Evolutionary conservation across 2,888 invertebrate genomes (phyloP).

Genomic region (Embidobia sp.): DNA sequence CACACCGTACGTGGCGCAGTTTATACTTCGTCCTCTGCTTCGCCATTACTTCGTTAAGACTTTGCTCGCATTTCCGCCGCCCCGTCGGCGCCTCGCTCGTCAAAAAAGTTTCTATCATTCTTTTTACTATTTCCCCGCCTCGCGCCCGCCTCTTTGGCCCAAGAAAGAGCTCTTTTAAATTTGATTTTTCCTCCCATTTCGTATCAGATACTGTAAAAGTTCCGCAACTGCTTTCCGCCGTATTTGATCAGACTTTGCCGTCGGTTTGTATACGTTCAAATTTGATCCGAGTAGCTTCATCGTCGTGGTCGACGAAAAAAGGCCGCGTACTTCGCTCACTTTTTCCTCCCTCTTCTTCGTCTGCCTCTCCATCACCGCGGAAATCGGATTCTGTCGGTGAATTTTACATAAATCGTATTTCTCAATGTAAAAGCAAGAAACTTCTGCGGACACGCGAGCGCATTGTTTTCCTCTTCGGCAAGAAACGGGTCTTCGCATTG

Average conservation of each 20-base stretch:
- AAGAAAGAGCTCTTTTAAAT: constrained; percentile 52
- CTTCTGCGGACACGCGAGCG: constrained; percentile 17
- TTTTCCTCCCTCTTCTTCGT: background rate
- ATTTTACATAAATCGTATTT: constrained; percentile 51
- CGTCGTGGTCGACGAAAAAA: constrained; percentile 20
- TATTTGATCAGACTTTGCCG: constrained; percentile 57
- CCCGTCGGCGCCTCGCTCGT: background rate
- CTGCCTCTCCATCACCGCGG: background rate
- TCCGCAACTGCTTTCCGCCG: constrained; percentile 51
- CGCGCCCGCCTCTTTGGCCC: too few species aligned
- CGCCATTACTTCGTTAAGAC: constrained; percentile 58
- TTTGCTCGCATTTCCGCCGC: constrained; percentile 10
- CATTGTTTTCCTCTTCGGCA: constrained; percentile 37
- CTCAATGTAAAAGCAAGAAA: constrained; percentile 29
- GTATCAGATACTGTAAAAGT: constrained; percentile 55
- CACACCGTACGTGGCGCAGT: constrained; percentile 44
- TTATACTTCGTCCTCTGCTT: constrained; percentile 28
- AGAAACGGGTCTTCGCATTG: too few species aligned
- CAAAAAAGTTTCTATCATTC: constrained; percentile 29
- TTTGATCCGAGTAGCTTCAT: constrained; percentile 49
- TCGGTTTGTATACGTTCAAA: constrained; percentile 55
- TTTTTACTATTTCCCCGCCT: constrained; percentile 16
- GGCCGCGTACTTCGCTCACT: background rate
- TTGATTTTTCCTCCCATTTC: constrained; percentile 57
- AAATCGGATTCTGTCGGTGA: constrained; percentile 38